Base-by-base conservation (phyloP, 1,140 invertebrate species). In the Oryctes rhinoceros region DNA sequence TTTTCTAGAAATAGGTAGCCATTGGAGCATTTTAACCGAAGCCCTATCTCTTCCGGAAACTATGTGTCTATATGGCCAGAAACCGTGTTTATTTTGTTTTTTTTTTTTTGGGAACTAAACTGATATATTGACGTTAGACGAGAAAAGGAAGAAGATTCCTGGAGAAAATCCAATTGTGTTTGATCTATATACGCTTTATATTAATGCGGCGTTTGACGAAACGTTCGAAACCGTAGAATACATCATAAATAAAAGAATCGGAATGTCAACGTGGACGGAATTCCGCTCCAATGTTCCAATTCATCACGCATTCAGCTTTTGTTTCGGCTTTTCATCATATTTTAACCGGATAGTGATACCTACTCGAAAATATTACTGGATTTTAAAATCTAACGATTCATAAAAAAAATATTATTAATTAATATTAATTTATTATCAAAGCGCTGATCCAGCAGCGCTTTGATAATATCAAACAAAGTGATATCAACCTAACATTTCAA, bases 191-290 rank as follows among this genome's bases (percentile, higher is more conserved):
- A 71, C 24, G 65, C 35, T 71, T 71, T 71, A 37, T 71, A 37
- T 35, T 71, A 71, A 71, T 71, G 65, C 15, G 65, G 65, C 20
- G 35, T 71, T 71, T 71, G 65, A 59, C 53, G 53, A 71, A 71
- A 71, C 35, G 65, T 13, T 71, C 65, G 20, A 71, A 71, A 71
- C 18, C 35, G 65, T 71, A 7, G 11, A 35, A 71, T 71, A 71
- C 65, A 37, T 71, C 65, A 71, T 71, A 71, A 71, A 71, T 71
- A 71, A 71, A 71, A 35, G 65, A 71, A 71, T 71, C 35, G 65
- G 35, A 9, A 35, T 24, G 20, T 35, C 65, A 71, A 24, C 65
- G 20, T 24, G 65, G 65, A 15, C 24, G 20, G 18, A 71, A 71
- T 71, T 35, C 20, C 24, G 65, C 9, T 24, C 24, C 65, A 9